phyloP scores from a whole-genome alignment of 2,113 vertebrate genomes.

The Podarcis cretensis region DNA sequence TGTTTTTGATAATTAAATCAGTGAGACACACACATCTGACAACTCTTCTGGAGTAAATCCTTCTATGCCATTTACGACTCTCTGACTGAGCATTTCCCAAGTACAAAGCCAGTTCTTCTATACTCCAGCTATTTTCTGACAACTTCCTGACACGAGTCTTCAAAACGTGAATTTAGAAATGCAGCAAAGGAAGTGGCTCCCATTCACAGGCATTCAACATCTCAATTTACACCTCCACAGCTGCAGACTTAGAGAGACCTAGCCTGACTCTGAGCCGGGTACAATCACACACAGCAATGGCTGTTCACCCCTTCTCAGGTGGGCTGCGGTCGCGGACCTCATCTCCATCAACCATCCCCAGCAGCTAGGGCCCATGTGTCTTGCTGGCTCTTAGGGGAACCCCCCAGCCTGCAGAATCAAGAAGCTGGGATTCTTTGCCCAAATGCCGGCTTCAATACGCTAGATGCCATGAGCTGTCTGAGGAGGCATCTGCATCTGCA shows the following conservation, averaged over 20 bases:
- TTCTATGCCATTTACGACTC: neutral
- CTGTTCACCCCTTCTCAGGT: no score
- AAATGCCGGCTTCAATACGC: no score
- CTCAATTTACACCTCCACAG: neutral
- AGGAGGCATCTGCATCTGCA: neutral
- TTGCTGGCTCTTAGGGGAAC: no score
- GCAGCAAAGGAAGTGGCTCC: neutral
- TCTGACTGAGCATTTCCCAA: neutral
- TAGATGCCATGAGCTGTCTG: neutral
- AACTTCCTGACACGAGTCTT: neutral
- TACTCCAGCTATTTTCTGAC: neutral
- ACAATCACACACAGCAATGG: neutral
- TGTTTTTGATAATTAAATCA: slow-evolving; percentile 57
- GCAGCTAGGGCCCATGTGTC: no score
- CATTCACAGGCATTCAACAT: neutral
- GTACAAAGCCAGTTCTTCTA: neutral
- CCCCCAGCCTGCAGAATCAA: no score
- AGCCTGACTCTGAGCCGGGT: neutral
- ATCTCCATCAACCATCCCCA: no score
- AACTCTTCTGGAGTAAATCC: neutral
- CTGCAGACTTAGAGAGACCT: neutral
- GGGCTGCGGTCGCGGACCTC: no score
- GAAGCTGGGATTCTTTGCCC: no score
- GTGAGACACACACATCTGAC: slow-evolving; percentile 19
- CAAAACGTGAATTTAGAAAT: neutral